A percentile compares a stretch with the other conserved stretches of the same genome.
These are phyloP conservation scores for Coendou prehensilis DNA, from an alignment of 2,797 vertebrate species.

Conservation along the genomic window DNA sequence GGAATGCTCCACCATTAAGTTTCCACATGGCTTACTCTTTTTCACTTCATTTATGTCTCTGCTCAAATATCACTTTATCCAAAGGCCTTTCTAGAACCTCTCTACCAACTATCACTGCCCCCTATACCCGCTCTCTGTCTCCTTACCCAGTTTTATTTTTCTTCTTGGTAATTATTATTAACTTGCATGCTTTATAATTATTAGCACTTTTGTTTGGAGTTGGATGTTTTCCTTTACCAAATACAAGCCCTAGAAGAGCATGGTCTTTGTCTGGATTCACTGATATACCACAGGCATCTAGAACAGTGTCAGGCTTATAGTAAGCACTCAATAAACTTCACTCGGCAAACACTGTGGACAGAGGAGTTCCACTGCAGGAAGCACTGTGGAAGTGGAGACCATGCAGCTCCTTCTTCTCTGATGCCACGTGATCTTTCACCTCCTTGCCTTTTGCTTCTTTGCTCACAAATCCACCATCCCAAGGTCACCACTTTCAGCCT, in stretches of 20 bases:
- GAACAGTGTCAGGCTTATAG: background rate
- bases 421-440: background rate
- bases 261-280: background rate
- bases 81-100: background rate
- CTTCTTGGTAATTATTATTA: slow-evolving; percentile 15
- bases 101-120: background rate
- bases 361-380: background rate
- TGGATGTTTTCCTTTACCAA: slow-evolving; percentile 1
- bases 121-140: background rate
- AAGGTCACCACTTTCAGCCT: background rate
- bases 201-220: background rate
- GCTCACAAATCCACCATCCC: background rate
- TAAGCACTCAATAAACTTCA: background rate
- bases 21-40: background rate
- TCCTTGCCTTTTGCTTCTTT: background rate
- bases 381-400: background rate
- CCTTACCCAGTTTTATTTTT: slow-evolving; percentile 11
- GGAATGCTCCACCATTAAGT: background rate
- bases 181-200: background rate
- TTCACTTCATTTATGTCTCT: background rate
- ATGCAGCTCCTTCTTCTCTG: background rate
- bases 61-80: background rate
- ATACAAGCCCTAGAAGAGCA: slow-evolving; percentile 30
- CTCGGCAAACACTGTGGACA: background rate
- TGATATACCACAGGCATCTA: background rate